These are phyloP conservation scores for Anagyrus pseudococci DNA, from an alignment of 2,888 invertebrate genomes.

Conservation along the genomic window DNA sequence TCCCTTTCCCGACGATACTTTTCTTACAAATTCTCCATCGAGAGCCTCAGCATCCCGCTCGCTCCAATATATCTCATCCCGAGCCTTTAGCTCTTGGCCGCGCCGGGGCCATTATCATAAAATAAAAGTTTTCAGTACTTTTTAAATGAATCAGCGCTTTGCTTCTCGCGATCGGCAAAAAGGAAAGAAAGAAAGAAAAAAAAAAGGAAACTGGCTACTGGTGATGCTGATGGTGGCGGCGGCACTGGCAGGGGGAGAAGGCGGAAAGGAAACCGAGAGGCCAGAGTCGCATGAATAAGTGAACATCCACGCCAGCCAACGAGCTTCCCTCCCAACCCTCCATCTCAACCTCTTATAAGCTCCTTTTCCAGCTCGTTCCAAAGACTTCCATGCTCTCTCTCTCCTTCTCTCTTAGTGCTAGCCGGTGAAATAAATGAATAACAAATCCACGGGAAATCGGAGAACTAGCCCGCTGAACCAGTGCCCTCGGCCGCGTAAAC, in stretches of 20 bases:
- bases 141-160: constrained; percentile 32
- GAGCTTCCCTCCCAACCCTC: background rate
- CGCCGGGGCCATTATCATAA: constrained; percentile 23
- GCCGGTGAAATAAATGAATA: constrained; percentile 21
- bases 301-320: background rate
- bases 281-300: constrained; percentile 26
- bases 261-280: background rate
- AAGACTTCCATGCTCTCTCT: background rate
- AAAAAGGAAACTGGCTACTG: too few relatives aligned
- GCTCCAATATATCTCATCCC: constrained; percentile 10
- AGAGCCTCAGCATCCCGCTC: constrained; percentile 5
- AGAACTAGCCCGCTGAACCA: background rate
- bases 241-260: background rate
- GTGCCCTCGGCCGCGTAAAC: too few relatives aligned
- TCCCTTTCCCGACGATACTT: background rate
- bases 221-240: too few relatives aligned
- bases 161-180: background rate
- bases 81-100: background rate
- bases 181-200: constrained; percentile 1
- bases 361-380: background rate
- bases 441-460: constrained; percentile 18
- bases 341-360: background rate
- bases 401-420: background rate
- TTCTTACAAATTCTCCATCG: constrained; percentile 13
- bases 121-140: constrained; percentile 30